Conservation (phyloP, 2,797 vertebrate species). For the Poeciliopsis gracilis region DNA sequence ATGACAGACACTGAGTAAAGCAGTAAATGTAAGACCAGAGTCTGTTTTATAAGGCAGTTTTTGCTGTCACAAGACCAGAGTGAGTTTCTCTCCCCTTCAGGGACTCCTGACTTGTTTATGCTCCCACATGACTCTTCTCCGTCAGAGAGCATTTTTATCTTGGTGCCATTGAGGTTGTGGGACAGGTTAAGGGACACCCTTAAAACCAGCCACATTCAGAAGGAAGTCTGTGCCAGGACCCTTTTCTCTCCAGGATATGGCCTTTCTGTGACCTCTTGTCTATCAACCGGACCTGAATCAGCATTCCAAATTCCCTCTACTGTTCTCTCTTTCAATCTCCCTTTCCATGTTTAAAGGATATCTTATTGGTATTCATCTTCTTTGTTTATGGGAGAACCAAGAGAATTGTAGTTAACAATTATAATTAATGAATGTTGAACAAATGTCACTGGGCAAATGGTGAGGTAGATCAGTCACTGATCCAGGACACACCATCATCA, state of each 20-base stretch:
- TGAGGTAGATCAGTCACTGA: too few relatives aligned
- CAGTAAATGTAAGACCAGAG: neutral
- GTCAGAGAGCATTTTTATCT: constrained; percentile 32
- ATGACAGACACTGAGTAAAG: neutral
- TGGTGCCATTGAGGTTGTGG: constrained; percentile 61
- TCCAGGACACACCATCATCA: too few relatives aligned
- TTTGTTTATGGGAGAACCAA: constrained; percentile 2
- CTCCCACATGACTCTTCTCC: constrained; percentile 32
- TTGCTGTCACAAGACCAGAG: constrained; percentile 36
- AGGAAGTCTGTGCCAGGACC: constrained; percentile 44
- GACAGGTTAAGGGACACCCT: constrained; percentile 56
- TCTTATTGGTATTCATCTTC: neutral
- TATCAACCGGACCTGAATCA: constrained; percentile 67
- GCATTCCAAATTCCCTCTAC: constrained; percentile 54
- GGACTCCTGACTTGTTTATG: constrained; percentile 41
- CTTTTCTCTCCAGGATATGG: constrained; percentile 69
- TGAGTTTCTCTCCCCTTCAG: constrained; percentile 8
- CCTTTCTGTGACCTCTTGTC: constrained; percentile 56
- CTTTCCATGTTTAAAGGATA: neutral
- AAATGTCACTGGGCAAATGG: too few relatives aligned
- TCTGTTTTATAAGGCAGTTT: constrained; percentile 2
- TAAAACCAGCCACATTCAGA: constrained; percentile 40
- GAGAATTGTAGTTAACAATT: constrained; percentile 28
- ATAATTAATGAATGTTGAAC: constrained; percentile 6
- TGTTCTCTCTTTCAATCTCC: constrained; percentile 31